Evolutionary conservation across 1,140 invertebrate species (phyloP).

Genomic region (Psix sp.): DNA sequence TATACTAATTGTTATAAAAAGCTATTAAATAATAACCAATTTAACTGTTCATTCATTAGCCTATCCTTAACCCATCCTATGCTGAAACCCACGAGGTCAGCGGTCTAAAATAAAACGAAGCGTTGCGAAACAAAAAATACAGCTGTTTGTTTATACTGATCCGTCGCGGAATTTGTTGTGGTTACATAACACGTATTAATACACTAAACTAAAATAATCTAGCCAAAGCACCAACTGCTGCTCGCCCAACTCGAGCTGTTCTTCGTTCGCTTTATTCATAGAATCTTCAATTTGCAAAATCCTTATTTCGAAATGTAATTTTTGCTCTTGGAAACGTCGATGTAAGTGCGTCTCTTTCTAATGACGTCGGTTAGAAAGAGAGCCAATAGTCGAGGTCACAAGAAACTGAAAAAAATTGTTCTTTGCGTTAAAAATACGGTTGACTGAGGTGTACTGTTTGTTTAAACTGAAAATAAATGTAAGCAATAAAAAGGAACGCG

Average conservation of each 20-base stretch:
- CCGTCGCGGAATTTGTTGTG: conserved; percentile 67
- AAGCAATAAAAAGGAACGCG: conserved; percentile 50
- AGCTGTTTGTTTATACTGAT: conserved; percentile 72
- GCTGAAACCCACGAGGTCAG: not conserved
- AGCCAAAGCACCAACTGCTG: conserved; percentile 53
- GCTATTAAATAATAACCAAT: too few relatives aligned
- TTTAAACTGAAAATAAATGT: conserved; percentile 53
- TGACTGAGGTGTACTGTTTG: conserved; percentile 17
- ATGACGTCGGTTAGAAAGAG: too few relatives aligned
- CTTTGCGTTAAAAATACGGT: conserved; percentile 29
- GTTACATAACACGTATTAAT: conserved; percentile 72
- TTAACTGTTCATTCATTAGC: too few relatives aligned
- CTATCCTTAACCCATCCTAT: too few relatives aligned
- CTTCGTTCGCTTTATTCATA: conserved; percentile 44
- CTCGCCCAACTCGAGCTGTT: conserved; percentile 58
- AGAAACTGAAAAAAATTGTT: not conserved
- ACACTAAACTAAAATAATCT: conserved; percentile 66
- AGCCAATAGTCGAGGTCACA: not conserved
- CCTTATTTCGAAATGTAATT: not conserved
- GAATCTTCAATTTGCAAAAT: conserved; percentile 20
- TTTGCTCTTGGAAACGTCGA: not conserved
- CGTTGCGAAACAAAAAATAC: conserved; percentile 16
- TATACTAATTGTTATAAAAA: too few relatives aligned
- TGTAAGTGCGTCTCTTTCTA: too few relatives aligned
- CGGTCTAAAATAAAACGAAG: not conserved